Evolutionary conservation across 2,113 vertebrate species (phyloP).

Genomic region (Hippocampus mohnikei): DNA sequence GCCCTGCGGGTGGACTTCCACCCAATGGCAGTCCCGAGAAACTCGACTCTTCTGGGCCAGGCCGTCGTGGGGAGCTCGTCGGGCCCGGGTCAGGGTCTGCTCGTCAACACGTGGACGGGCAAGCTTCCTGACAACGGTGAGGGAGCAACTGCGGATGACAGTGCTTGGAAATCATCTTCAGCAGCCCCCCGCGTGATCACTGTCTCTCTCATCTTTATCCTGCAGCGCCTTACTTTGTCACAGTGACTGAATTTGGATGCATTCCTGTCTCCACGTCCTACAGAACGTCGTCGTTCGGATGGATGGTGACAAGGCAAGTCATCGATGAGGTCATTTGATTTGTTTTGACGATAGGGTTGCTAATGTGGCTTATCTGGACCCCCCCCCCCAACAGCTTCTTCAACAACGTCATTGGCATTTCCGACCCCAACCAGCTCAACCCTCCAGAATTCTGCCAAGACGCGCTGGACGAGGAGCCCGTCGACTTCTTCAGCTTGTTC

Average conservation of each 20-base stretch:
- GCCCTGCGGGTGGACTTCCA: slow-evolving; percentile 54
- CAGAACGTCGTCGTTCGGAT: slow-evolving; percentile 35
- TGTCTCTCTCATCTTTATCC: not conserved
- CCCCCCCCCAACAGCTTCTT: slow-evolving; percentile 45
- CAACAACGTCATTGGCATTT: slow-evolving; percentile 62
- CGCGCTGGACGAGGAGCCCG: not conserved
- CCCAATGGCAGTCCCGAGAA: slow-evolving; percentile 53
- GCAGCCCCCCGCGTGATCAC: not conserved
- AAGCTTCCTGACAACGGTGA: slow-evolving; percentile 22
- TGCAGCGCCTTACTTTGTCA: slow-evolving; percentile 43
- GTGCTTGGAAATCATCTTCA: not conserved
- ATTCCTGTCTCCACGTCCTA: slow-evolving; percentile 23
- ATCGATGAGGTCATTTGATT: not conserved
- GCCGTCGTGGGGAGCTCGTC: slow-evolving; percentile 61
- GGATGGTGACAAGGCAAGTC: slow-evolving; percentile 46
- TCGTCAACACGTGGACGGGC: slow-evolving; percentile 69
- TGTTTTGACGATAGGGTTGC: not conserved
- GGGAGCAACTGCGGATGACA: not conserved
- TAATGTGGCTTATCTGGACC: not conserved
- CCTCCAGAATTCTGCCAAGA: slow-evolving; percentile 57
- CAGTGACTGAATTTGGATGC: slow-evolving; percentile 43
- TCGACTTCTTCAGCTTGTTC: slow-evolving; percentile 51
- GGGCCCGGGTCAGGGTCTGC: slow-evolving; percentile 59
- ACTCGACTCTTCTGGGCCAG: slow-evolving; percentile 51
- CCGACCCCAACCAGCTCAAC: slow-evolving; percentile 47